Evolutionary conservation across 2,888 invertebrate species (phyloP), one percentile per base, ranked within the genome.

Genomic region (Cantharis flavilabris): DNA sequence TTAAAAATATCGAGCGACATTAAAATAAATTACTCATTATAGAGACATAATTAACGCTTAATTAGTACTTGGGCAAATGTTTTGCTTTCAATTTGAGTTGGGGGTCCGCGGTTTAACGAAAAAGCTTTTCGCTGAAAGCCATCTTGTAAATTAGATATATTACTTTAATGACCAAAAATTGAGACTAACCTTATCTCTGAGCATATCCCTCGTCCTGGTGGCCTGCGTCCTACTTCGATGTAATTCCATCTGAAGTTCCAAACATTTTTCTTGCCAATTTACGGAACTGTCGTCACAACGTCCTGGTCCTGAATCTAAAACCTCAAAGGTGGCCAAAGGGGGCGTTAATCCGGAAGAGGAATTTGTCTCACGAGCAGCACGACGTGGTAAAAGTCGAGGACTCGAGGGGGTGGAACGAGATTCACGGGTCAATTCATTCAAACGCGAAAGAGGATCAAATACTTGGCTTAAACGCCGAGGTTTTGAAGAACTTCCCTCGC

Each of bases 241-340:
- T 83, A 97, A 89, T 87, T 97, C 96, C 84, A 95, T 89, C 88
- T 97, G 97, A 83, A 97, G 89, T 86, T 96, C 95, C 84, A 96
- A 88, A 86, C 97, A 97, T 75, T 96, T 91, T 88, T 96, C 96
- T 89, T 96, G 96, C 97, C 97, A 97, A 89, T 96, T 95, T 85
- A 95, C 88, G 86, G 88, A 86, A 28, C 88, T 88, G 72, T 86
- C 88, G 88, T 87, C 89, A 85, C 86, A 72, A 86, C 80, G 7
- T 86, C 83, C 89, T 70, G 84, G 90, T 88, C 82, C 90, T 81
- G 81, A 88, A 75, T 83, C 82, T 77, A 82, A 70, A 62, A 89
- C 76, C 87, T 90, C 82, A 77, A 84, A 85, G 70, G 83, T 82
- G 20, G 80, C 79, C 76, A 85, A 80, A 78, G 83, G 84, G 73